A percentile compares a stretch with the other conserved stretches of the same genome.
These are phyloP conservation scores for Mizuhopecten yessoensis DNA, from an alignment of 1,140 invertebrate species.

Conservation along the genomic window DNA sequence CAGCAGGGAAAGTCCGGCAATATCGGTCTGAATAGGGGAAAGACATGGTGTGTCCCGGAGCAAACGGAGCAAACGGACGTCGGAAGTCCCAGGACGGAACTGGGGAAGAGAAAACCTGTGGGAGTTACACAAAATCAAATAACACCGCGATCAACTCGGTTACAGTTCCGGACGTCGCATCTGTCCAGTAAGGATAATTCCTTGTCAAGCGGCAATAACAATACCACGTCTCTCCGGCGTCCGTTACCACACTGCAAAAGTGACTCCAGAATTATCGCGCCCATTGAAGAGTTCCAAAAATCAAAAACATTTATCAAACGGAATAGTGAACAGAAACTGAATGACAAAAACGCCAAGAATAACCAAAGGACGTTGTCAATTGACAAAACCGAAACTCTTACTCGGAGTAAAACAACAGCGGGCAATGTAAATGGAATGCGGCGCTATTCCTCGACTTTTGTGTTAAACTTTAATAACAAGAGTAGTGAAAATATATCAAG, in stretches of 20 bases:
- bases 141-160: conserved; percentile 43
- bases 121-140: conserved; percentile 44
- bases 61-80: conserved; percentile 58
- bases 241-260: conserved; percentile 58
- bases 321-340: conserved; percentile 44
- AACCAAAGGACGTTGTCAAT: conserved; percentile 59
- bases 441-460: conserved; percentile 64
- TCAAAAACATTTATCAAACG: conserved; percentile 49
- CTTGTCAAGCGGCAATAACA: conserved; percentile 62
- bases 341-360: conserved; percentile 36
- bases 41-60: conserved; percentile 58
- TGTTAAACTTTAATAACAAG: conserved; percentile 56
- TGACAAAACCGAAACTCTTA: conserved; percentile 58
- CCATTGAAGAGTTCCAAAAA: conserved; percentile 49
- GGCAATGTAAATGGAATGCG: conserved; percentile 67
- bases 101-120: conserved; percentile 59
- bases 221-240: conserved; percentile 49
- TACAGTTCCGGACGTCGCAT: conserved; percentile 42
- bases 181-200: conserved; percentile 56
- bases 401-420: conserved; percentile 44
- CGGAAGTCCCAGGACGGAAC: conserved; percentile 41
- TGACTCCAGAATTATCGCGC: conserved; percentile 59
- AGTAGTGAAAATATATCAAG: conserved; percentile 45
- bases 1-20: not conserved
- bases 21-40: conserved; percentile 47